phyloP scores from a whole-genome alignment of 2,888 invertebrate species.

The Pterostichus madidus region DNA sequence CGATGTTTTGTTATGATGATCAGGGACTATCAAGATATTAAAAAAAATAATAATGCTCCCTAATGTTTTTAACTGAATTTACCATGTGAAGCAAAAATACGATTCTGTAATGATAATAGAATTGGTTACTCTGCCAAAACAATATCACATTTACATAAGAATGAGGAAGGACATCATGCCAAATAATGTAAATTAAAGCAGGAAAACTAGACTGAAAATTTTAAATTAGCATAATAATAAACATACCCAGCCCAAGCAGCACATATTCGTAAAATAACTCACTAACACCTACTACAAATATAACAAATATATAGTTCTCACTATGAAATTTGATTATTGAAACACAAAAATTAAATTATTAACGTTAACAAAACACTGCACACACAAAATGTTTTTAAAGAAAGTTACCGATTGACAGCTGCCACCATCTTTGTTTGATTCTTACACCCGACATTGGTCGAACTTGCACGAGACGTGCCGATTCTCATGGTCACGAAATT shows the following conservation, averaged over 20 bases:
- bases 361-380: constrained; percentile 67
- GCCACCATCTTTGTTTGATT: constrained; percentile 65
- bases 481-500: constrained; percentile 43
- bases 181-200: constrained; percentile 47
- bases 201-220: constrained; percentile 50
- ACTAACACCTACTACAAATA: constrained; percentile 15
- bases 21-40: neutral
- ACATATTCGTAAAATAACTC: constrained; percentile 47
- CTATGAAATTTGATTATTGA: constrained; percentile 40
- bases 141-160: constrained; percentile 46
- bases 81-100: constrained; percentile 15
- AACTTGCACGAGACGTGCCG: constrained; percentile 12
- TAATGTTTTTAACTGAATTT: constrained; percentile 43
- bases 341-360: constrained; percentile 63
- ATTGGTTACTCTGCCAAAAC: constrained; percentile 25
- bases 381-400: constrained; percentile 54
- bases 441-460: constrained; percentile 27
- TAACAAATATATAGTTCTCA: constrained; percentile 3
- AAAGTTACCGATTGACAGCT: constrained; percentile 66
- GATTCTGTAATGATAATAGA: neutral
- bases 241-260: constrained; percentile 63
- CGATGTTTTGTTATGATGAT: neutral
- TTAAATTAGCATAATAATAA: constrained; percentile 62
- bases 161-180: constrained; percentile 46
- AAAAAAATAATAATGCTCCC: constrained; percentile 8